These are phyloP conservation scores for Callithrix jacchus DNA, from an alignment of 2,113 vertebrate species.

Conservation along the genomic window DNA sequence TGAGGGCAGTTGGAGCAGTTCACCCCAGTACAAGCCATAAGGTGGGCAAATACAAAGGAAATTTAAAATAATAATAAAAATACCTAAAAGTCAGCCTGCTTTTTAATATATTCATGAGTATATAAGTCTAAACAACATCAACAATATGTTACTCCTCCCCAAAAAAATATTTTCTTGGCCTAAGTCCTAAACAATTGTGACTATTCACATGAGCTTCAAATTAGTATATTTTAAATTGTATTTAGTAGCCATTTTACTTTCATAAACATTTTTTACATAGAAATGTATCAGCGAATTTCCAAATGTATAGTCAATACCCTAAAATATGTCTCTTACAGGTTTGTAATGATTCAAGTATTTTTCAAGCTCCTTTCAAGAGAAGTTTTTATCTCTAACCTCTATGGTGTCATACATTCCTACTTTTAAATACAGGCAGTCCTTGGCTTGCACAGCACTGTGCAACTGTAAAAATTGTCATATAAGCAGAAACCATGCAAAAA, in stretches of 20 bases:
- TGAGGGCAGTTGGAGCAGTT: neutral
- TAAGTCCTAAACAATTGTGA: conserved; percentile 24
- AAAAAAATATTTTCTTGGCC: neutral
- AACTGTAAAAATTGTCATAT: neutral
- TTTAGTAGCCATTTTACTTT: neutral
- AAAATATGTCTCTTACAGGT: neutral
- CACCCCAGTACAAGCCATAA: neutral
- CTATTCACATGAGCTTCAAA: neutral
- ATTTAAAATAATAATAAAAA: neutral
- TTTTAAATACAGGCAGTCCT: neutral
- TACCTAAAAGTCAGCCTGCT: neutral
- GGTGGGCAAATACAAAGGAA: neutral
- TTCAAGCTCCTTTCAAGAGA: neutral
- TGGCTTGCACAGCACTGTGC: neutral
- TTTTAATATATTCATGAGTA: no score
- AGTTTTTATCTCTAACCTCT: neutral
- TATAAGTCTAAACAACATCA: neutral
- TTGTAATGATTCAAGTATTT: neutral
- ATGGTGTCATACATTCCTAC: neutral
- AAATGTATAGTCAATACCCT: neutral
- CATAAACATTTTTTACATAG: neutral
- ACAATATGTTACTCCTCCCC: neutral
- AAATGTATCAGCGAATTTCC: conserved; percentile 42
- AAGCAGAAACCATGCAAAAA: neutral
- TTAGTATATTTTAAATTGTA: neutral